Evolutionary conservation across 1,140 invertebrate species (phyloP), one percentile per base, ranked within the genome.

Genomic region (Mycetomoellerius zeteki): DNA sequence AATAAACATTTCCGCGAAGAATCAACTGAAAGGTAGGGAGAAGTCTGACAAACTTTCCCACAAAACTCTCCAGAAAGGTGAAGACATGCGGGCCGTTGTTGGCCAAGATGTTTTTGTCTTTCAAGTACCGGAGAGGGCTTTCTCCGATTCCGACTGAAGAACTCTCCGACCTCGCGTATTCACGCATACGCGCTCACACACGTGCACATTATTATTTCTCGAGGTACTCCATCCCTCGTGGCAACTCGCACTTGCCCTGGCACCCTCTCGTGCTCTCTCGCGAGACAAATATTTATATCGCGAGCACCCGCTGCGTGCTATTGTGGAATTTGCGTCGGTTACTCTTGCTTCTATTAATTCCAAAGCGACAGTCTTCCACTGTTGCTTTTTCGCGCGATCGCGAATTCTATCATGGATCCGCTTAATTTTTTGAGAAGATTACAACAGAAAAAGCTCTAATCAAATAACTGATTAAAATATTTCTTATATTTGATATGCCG

Each of bases 271-370:
- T 78, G 62, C 90, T 89, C 90, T 87, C 88, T 71, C 37, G 27
- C 52, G 73, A 91, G 91, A 92, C 93, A 95, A 95, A 95, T 94
- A 94, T 95, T 95, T 94, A 94, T 93, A 92, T 94, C 93, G 90
- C 71, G 86, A 90, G 81, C 88, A 84, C 93, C 94, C 88, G 92
- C 89, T 90, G 93, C 33, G 93, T 30, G 92, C 88, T 81, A 93
- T 94, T 94, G 92, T 94, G 52, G 52, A 72, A 62, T 84, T 24
- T 73, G 85, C 33, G 65, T 81, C 78, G 64, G 71, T 52, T 73
- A 90, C 86, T 90, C 85, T 85, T 76, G 86, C 77, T 82, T 33
- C 82, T 67, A 67, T 90, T 88, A 88, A 90, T 85, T 78, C 43
- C 71, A 54, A 52, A 90, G 80, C 78, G 50, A 24, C 24, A 27